phyloP scores from a whole-genome alignment of 2,797 vertebrate genomes.

The Semotilus atromaculatus region DNA sequence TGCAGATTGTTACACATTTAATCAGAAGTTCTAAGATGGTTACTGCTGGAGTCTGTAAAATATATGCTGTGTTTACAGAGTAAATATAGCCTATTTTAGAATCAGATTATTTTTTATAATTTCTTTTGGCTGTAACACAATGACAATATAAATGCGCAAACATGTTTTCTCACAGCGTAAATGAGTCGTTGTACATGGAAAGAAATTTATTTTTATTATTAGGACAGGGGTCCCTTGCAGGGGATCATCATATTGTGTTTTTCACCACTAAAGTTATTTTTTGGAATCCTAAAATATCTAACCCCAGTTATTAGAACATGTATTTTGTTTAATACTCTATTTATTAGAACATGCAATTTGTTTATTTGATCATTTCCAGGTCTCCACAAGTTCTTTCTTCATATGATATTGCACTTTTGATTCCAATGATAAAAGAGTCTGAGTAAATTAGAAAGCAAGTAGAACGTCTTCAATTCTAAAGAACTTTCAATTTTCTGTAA shows the following conservation, averaged over 20 bases:
- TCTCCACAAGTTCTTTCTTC: neutral
- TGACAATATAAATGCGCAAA: neutral
- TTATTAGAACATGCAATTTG: neutral
- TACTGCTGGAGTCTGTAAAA: neutral
- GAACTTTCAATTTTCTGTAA: too few relatives aligned
- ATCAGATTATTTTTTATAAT: neutral
- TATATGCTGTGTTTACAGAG: neutral
- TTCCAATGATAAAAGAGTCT: too few relatives aligned
- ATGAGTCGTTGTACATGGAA: neutral
- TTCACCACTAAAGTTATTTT: neutral
- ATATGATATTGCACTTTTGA: neutral
- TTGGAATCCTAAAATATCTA: neutral
- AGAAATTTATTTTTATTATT: neutral
- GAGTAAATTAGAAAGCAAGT: too few relatives aligned
- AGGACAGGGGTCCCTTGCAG: too few relatives aligned
- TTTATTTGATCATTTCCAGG: neutral
- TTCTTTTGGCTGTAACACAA: neutral
- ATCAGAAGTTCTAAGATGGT: neutral
- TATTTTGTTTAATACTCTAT: neutral
- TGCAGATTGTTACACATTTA: neutral
- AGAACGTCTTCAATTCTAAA: too few relatives aligned
- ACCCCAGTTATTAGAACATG: neutral
- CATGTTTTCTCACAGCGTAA: neutral
- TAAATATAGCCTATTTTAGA: neutral
- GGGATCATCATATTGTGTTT: neutral